Evolutionary conservation across 2,797 vertebrate species (phyloP), one percentile per base, ranked within the genome.

Genomic region (Myiotriccus ornatus): DNA sequence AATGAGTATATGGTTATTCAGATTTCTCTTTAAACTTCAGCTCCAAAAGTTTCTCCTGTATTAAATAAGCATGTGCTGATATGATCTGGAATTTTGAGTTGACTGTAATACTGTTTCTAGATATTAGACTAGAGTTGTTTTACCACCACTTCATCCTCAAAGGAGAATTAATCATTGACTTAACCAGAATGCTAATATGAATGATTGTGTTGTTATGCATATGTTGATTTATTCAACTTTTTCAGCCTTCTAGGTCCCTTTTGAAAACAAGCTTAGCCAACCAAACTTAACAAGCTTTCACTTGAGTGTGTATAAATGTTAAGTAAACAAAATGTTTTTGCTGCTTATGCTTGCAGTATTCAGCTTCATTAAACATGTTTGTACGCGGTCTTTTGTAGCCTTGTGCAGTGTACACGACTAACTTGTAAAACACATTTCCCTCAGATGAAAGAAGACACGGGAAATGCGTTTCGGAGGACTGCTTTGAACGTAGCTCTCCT

Each of bases 291-390:
- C 91, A 89, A 87, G 93, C 70, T 96, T 89, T 96, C 79, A 94
- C 93, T 89, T 90, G 91, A 79, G 52, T 80, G 46, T 95, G 87
- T 84, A 20, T 78, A 90, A 95, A 96, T 84, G 65, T 83, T 93
- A 95, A 92, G 89, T 90, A 95, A 97, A 94, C 89, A 95, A 83
- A 90, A 46, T 73, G 28, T 77, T 89, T 76, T 68, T 85, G 69
- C 64, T 68, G 94, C 85, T 94, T 93, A 69, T 80, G 88, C 68
- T 89, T 74, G 85, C 68, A 83, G 64, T 43, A 57, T 90, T 95
- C 84, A 75, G 85, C 89, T 91, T 95, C 94, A 89, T 95, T 94
- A 93, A 89, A 46, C 86, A 30, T 63, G 71, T 91, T 90, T 87
- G 52, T 68, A 44, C 10, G 30, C 71, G 39, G 44, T 30, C 87